Percentiles rank a stretch among this genome's conserved stretches.
Conservation (phyloP, 2,113 vertebrate genomes). For the Deroptyus accipitrinus region DNA sequence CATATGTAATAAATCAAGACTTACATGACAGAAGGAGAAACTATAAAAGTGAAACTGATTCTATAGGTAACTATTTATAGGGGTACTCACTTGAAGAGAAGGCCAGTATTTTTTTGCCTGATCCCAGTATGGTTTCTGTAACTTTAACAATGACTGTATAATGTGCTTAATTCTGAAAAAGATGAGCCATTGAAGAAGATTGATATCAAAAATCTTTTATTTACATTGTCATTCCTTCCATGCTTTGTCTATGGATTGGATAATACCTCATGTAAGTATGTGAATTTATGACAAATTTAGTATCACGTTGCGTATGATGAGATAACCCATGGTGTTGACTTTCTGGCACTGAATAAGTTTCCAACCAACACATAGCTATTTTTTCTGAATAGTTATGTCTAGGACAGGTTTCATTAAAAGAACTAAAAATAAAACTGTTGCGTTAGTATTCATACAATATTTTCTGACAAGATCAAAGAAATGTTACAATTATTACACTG, state of each 20-base stretch:
- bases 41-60: background rate
- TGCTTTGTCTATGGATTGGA: background rate
- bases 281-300: background rate
- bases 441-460: background rate
- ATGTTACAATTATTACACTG: background rate
- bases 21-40: conserved; percentile 33
- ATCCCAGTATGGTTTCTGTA: background rate
- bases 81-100: conserved; percentile 40
- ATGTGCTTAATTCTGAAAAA: background rate
- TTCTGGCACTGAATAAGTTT: background rate
- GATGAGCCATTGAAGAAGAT: background rate
- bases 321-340: background rate
- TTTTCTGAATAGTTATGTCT: background rate
- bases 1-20: conserved; percentile 26
- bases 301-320: background rate
- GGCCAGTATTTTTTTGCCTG: background rate
- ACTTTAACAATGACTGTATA: background rate
- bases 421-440: background rate
- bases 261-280: background rate
- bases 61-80: background rate
- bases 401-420: conserved; percentile 1
- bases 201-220: background rate
- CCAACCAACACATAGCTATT: background rate
- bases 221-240: background rate
- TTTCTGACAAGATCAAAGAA: background rate